phyloP scores from a whole-genome alignment of 2,888 invertebrate species.

The Malacosoma neustria region DNA sequence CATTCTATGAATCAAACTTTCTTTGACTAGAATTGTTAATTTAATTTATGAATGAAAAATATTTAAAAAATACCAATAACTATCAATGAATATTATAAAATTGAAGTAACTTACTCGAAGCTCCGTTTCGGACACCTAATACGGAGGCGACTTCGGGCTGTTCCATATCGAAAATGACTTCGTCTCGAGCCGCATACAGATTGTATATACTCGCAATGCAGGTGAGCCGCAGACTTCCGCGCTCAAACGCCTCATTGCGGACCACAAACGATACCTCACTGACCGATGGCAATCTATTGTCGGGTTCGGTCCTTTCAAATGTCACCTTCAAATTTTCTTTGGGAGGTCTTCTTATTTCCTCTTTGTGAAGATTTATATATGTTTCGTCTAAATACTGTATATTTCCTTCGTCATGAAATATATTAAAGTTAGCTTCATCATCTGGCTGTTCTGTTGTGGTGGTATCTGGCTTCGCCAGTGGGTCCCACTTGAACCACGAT shows the following conservation, averaged over 20 bases:
- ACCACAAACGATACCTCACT: slow-evolving; percentile 77
- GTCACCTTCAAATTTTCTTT: slow-evolving; percentile 48
- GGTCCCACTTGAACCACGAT: slow-evolving; percentile 67
- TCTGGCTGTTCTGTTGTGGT: slow-evolving; percentile 57
- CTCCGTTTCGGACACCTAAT: slow-evolving; percentile 79
- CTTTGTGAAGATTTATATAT: slow-evolving; percentile 61
- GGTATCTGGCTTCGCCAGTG: slow-evolving; percentile 51
- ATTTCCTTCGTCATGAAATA: slow-evolving; percentile 61
- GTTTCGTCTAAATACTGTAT: slow-evolving; percentile 64
- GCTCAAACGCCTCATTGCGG: slow-evolving; percentile 76
- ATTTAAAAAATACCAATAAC: too few species aligned
- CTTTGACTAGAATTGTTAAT: too few species aligned
- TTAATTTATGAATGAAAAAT: too few species aligned
- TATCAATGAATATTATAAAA: too few species aligned
- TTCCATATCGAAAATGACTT: slow-evolving; percentile 81
- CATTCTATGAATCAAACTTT: too few species aligned
- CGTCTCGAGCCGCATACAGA: slow-evolving; percentile 77
- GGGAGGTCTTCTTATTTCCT: slow-evolving; percentile 57
- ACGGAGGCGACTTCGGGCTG: slow-evolving; percentile 84
- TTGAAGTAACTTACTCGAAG: slow-evolving; percentile 63
- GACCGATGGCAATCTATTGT: slow-evolving; percentile 52
- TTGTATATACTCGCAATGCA: slow-evolving; percentile 81
- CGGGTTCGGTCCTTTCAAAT: slow-evolving; percentile 56
- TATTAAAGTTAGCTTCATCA: slow-evolving; percentile 54
- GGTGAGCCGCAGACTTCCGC: slow-evolving; percentile 77